A percentile compares a stretch with the other conserved stretches of the same genome.
phyloP scores from a whole-genome alignment of 2,113 vertebrate species.

The Pseudopipra pipra region DNA sequence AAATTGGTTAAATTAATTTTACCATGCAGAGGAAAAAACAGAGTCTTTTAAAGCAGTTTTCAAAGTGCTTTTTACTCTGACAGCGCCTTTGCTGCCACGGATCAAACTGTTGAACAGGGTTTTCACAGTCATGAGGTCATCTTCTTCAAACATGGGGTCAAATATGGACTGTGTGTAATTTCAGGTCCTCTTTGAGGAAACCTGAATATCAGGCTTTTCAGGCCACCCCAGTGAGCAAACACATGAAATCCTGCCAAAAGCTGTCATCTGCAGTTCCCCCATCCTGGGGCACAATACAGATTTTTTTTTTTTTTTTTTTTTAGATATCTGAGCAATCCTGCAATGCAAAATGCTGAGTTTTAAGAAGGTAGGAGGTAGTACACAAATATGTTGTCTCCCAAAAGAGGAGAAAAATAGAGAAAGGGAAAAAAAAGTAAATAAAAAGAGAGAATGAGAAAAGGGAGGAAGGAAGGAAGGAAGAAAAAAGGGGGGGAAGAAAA shows the following conservation, averaged over 20 bases:
- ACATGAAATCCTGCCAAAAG: background rate
- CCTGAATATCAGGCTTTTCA: constrained; percentile 18
- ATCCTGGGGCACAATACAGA: background rate
- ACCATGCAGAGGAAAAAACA: background rate
- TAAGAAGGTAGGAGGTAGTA: background rate
- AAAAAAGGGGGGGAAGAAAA: background rate
- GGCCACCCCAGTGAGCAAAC: background rate
- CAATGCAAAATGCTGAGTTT: background rate
- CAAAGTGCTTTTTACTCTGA: background rate
- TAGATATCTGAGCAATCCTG: background rate
- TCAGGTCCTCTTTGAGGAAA: background rate
- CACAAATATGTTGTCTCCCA: background rate
- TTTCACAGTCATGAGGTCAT: background rate
- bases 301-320: background rate
- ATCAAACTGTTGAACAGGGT: background rate
- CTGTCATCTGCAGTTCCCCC: background rate
- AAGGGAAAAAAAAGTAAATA: too few relatives aligned
- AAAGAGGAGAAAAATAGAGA: background rate
- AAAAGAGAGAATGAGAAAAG: accelerated
- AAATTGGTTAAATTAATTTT: background rate
- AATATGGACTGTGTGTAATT: background rate
- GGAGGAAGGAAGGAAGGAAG: background rate
- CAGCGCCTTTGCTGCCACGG: background rate
- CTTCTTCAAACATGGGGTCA: background rate
- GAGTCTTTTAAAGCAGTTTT: background rate